These are phyloP conservation scores for Apotomis turbidana DNA, from an alignment of 2,888 invertebrate species.

Conservation along the genomic window DNA sequence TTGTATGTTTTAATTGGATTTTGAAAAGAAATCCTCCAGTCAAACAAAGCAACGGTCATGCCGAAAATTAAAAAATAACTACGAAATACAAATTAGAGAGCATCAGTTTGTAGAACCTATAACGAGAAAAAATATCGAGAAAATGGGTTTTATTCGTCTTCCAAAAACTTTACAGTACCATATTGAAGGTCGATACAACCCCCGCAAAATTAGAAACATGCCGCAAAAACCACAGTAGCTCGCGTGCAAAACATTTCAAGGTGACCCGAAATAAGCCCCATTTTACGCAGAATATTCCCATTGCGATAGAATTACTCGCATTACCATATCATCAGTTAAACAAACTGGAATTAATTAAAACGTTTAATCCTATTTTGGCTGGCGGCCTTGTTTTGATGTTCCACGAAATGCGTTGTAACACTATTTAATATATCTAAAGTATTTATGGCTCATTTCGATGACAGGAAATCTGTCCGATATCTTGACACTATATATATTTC, in stretches of 20 bases:
- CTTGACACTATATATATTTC: too few relatives aligned
- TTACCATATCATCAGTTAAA: conserved; percentile 7
- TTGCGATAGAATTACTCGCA: conserved; percentile 20
- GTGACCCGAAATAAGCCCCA: conserved; percentile 37
- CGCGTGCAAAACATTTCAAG: conserved; percentile 41
- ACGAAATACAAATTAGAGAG: too few relatives aligned
- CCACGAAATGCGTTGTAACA: conserved; percentile 1
- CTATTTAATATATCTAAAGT: background rate
- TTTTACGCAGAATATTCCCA: conserved; percentile 18
- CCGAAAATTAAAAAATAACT: too few relatives aligned
- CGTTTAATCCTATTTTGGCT: conserved; percentile 12
- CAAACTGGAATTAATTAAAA: conserved; percentile 15
- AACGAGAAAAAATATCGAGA: too few relatives aligned
- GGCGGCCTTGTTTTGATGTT: conserved; percentile 9
- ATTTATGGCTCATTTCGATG: too few relatives aligned
- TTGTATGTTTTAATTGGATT: too few relatives aligned
- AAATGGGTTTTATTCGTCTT: too few relatives aligned
- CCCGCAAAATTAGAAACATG: conserved; percentile 1
- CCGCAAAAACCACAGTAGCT: conserved; percentile 24
- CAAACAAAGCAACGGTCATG: too few relatives aligned
- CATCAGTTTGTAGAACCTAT: too few relatives aligned
- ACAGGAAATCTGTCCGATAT: too few relatives aligned
- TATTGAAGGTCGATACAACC: conserved; percentile 3
- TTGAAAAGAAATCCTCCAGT: too few relatives aligned
- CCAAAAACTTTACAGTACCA: too few relatives aligned